Base-by-base conservation (phyloP, 2,113 vertebrate species). In the Corydoras maculifer region DNA sequence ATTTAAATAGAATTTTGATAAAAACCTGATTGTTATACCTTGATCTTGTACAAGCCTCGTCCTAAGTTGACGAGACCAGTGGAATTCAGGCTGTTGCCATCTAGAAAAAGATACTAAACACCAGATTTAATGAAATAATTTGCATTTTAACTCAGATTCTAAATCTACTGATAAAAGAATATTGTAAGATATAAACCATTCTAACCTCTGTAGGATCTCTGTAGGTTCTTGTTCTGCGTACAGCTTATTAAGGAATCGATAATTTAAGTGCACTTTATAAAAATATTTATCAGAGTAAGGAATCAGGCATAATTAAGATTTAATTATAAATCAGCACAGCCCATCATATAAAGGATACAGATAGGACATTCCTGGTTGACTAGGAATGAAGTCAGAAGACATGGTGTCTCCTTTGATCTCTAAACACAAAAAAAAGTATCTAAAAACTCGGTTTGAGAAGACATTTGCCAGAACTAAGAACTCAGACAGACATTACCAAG, bases 331-430 rank as follows among this genome's bases (percentile, higher is more conserved):
- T 25, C 18, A 25, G 18, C 18, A 25, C 18, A 25, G 18, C 18
- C 18, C 49, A 11, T 50, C 11, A 11, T 50, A 6, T 50, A 50
- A 92, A 97, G 93, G 97, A 98, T 99, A 99, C 94, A 95, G 87
- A 75, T 93, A 89, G 80, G 94, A 91, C 63, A 92, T 91, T 87
- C 93, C 94, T 3, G 92, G 93, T 60, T 95, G 91, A 48, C 89
- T 95, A 0, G 93, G 94, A 80, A 95, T 94, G 73, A 94, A 98
- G 75, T 99, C 93, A 0, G 94, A 88, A 76, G 93, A 94, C 93
- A 94, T 95, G 58, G 89, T 88, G 81, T 98, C 97, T 25, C 94
- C 97, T 84, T 95, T 93, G 73, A 99, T 93, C 35, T 93, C 97
- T 99, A 84, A 68, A 63, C 67, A 1, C 2, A 9, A 9, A 29